phyloP scores from a whole-genome alignment of 2,113 vertebrate species.

The Oreochromis aureus region DNA sequence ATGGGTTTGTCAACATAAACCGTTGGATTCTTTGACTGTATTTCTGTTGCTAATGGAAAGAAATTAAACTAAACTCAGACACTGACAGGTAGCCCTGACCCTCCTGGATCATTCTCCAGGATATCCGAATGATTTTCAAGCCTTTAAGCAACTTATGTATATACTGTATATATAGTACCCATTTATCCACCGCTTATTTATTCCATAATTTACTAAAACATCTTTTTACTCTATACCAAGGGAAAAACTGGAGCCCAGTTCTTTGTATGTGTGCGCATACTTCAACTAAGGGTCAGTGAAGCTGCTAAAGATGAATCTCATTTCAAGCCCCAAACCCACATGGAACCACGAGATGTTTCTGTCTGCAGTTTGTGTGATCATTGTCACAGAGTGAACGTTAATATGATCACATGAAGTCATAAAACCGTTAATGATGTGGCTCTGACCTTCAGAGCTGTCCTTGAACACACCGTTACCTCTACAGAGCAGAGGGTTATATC shows the following conservation, averaged over 20 bases:
- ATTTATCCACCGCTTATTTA: not conserved
- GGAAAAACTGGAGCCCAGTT: not conserved
- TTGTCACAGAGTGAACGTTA: not conserved
- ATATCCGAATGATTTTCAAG: not conserved
- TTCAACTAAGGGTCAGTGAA: not conserved
- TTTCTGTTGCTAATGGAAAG: not conserved
- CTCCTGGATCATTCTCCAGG: not conserved
- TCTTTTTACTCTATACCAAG: not conserved
- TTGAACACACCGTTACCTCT: not conserved
- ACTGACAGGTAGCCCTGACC: not conserved
- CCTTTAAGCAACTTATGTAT: not conserved
- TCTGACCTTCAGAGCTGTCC: not conserved
- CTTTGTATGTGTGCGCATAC: not conserved
- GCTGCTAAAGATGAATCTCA: not conserved
- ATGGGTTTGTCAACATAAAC: not conserved
- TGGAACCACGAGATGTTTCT: not conserved
- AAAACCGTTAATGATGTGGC: not conserved
- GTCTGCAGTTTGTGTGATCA: not conserved
- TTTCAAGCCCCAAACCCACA: not conserved
- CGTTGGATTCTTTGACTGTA: not conserved
- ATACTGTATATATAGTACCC: not conserved
- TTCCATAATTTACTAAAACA: not conserved
- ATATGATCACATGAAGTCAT: not conserved
- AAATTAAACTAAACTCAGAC: not conserved
- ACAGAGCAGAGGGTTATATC: not conserved